Percentiles rank a stretch among this genome's conserved stretches.
These are phyloP conservation scores for Phylloscopus collybita DNA, from an alignment of 2,797 vertebrate species.

Conservation along the genomic window DNA sequence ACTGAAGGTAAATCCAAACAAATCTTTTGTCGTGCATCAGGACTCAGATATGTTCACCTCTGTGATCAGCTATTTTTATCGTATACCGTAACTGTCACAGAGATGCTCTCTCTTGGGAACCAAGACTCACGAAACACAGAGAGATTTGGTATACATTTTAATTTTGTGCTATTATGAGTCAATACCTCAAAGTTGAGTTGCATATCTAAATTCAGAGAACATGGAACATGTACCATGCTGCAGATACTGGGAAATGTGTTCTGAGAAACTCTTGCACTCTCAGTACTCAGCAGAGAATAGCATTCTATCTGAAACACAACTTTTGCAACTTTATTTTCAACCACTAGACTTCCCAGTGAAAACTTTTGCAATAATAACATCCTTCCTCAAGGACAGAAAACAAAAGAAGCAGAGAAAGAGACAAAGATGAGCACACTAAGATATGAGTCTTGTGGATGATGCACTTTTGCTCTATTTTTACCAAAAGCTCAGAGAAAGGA, in stretches of 20 bases:
- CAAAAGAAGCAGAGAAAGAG: not conserved
- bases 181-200: not conserved
- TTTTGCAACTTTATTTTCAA: not conserved
- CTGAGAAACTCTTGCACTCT: not conserved
- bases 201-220: not conserved
- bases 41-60: not conserved
- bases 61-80: not conserved
- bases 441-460: not conserved
- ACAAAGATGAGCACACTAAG: slow-evolving; percentile 10
- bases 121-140: not conserved
- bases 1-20: not conserved
- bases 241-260: not conserved
- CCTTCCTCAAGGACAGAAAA: slow-evolving; percentile 35
- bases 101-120: not conserved
- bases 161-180: not conserved
- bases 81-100: not conserved
- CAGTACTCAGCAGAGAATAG: not conserved
- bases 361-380: not conserved
- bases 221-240: not conserved
- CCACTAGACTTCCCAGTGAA: not conserved
- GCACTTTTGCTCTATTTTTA: slow-evolving; percentile 24
- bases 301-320: not conserved
- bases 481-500: slow-evolving; percentile 19
- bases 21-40: not conserved
- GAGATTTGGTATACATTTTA: not conserved